Base-by-base conservation (phyloP, 1,140 invertebrate species). In the Zaprionus lachaisei region DNA sequence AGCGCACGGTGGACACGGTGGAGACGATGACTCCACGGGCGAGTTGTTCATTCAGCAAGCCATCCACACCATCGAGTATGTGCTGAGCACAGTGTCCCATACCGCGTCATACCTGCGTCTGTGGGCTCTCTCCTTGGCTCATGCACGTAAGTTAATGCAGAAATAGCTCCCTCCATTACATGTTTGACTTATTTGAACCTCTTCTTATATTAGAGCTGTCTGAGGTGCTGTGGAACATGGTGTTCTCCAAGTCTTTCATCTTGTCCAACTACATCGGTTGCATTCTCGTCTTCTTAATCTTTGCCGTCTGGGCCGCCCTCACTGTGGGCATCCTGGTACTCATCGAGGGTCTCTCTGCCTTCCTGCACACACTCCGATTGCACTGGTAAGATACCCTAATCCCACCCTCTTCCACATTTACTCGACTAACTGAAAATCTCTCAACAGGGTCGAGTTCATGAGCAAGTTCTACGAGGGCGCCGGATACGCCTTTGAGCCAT, bases 271-370 rank as follows among this genome's bases (percentile, higher is more conserved):
- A 83, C 37, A 15, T 70, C 0, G 91, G 89, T 5, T 7, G 34
- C n/a, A 26, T 81, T 15, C 91, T 95, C 7, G 93, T 99, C 4
- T 99, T 95, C 80, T 58, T 96, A 1, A 92, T 96, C 5, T 99
- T 99, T 93, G 95, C 94, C 11, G 95, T 95, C 64, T 99, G 98
- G 97, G 95, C 97, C 5, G 73, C 91, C 94, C 99, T 72, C 95
- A 99, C 99, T 2, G 94, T 99, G 1, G 96, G 96, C 83, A 98
- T 99, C 91, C 95, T 99, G 1, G 96, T 99, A 67, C 94, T 99
- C 26, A 99, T 99, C 97, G 99, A 99, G 95, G 99, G 99, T 7
- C 94, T 99, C 2, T 99, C 98, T 22, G 99, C 99, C 61, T 99
- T 99, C 94, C 94, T 99, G 67, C 99, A 99, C 93, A 99, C 98